A percentile compares a stretch with the other conserved stretches of the same genome.
phyloP scores from a whole-genome alignment of 2,113 vertebrate species.

The Caloenas nicobarica region DNA sequence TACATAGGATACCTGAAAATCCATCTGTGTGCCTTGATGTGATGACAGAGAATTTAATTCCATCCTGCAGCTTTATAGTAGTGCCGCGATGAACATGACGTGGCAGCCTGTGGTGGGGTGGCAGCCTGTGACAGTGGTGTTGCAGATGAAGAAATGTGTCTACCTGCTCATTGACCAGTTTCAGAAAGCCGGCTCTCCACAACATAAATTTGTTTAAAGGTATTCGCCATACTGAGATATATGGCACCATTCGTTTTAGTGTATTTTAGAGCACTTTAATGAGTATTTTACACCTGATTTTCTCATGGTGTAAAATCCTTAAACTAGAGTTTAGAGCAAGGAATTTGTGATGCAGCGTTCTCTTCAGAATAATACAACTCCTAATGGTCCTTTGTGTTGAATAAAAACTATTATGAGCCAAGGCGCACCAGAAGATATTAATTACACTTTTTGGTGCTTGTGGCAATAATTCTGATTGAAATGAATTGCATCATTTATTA shows the following conservation, averaged over 20 bases:
- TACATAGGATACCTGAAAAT: background rate
- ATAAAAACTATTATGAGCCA: background rate
- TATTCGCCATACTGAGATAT: background rate
- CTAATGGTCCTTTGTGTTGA: background rate
- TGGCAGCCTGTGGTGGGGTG: background rate
- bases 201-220: background rate
- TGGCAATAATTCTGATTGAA: constrained; percentile 24
- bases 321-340: background rate
- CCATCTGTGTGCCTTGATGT: background rate
- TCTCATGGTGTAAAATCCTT: background rate
- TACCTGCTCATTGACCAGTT: background rate
- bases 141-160: background rate
- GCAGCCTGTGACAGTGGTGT: background rate
- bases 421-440: background rate
- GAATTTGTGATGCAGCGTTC: background rate
- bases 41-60: background rate
- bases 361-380: background rate
- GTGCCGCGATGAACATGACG: background rate
- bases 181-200: background rate
- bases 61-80: background rate
- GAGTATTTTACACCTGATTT: background rate
- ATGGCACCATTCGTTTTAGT: background rate
- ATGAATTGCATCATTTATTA: constrained; percentile 24
- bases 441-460: constrained; percentile 24
- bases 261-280: background rate